phyloP scores from a whole-genome alignment of 1,140 invertebrate species.

The Trichonephila inaurata region DNA sequence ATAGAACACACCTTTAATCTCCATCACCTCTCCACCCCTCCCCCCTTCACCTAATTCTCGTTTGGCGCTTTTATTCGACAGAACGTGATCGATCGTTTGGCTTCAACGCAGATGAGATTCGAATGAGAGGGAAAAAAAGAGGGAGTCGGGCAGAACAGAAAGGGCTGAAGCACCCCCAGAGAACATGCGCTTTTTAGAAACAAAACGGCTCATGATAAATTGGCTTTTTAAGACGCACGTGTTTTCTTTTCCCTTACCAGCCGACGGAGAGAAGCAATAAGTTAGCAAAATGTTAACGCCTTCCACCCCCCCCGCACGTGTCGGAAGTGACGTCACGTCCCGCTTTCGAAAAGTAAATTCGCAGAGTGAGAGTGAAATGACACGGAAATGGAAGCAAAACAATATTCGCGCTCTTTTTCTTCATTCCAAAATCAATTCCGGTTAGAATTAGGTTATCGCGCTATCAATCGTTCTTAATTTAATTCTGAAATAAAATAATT shows the following conservation, averaged over 20 bases:
- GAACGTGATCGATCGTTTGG: neutral
- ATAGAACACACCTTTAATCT: conserved; percentile 5
- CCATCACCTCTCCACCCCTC: neutral
- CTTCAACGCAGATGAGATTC: conserved; percentile 5
- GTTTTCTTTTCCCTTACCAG: neutral
- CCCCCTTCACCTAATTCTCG: conserved; percentile 7
- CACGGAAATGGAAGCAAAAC: neutral
- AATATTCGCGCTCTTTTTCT: too few relatives aligned
- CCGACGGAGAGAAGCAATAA: too few relatives aligned
- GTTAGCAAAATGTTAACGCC: too few relatives aligned
- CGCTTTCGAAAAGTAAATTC: too few relatives aligned
- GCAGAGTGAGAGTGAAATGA: neutral
- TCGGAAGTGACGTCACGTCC: conserved; percentile 6
- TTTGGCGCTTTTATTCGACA: neutral
- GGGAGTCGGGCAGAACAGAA: neutral
- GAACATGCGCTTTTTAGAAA: neutral
- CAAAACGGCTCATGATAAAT: neutral
- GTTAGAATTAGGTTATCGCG: too few relatives aligned
- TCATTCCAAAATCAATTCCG: too few relatives aligned
- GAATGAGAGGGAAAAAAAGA: neutral
- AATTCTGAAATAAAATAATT: too few relatives aligned
- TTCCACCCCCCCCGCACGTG: neutral
- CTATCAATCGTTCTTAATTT: too few relatives aligned
- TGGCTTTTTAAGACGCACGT: neutral
- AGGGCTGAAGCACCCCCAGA: neutral